Conservation (phyloP, 2,888 invertebrate genomes). For the Polietes domitor region DNA sequence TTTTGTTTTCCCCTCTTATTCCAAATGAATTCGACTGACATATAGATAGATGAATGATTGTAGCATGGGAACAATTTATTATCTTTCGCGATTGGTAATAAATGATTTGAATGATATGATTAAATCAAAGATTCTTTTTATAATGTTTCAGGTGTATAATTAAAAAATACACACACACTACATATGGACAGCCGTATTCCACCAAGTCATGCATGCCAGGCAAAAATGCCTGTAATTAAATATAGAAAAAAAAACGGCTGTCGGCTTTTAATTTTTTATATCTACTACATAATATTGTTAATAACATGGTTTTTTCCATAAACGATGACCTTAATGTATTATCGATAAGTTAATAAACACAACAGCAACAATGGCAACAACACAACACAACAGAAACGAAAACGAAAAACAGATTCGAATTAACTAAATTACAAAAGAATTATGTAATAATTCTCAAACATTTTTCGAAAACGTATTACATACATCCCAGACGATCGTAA, state of each 20-base stretch:
- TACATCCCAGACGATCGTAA: not conserved
- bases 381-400: not conserved
- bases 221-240: conserved; percentile 4
- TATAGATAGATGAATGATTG: too few relatives aligned
- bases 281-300: not conserved
- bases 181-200: not conserved
- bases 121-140: not conserved
- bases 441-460: conserved; percentile 13
- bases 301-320: not conserved
- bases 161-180: not conserved
- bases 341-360: conserved; percentile 16
- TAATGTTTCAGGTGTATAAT: not conserved
- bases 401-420: not conserved
- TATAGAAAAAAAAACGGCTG: not conserved
- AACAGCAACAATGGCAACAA: not conserved
- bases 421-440: conserved; percentile 4
- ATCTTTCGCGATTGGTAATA: not conserved
- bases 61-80: not conserved
- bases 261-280: not conserved
- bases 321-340: conserved; percentile 16
- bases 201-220: not conserved
- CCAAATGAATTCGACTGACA: not conserved
- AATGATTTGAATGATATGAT: not conserved
- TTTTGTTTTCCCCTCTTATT: not conserved
- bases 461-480: not conserved